Evolutionary conservation across 2,113 vertebrate species (phyloP).

Genomic region (Boulengeromyrus knoepffleri): DNA sequence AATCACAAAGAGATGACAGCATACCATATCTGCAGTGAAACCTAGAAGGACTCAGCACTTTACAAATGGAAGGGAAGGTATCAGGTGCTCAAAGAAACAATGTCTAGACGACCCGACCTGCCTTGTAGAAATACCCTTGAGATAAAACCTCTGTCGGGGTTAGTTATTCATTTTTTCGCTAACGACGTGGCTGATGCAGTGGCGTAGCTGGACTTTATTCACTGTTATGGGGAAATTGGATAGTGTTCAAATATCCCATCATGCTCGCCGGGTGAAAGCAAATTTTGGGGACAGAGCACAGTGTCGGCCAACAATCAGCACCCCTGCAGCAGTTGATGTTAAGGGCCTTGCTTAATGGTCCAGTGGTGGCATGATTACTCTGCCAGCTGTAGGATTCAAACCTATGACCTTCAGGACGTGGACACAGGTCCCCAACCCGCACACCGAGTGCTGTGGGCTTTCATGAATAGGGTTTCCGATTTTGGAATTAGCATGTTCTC

Average conservation of each 20-base stretch:
- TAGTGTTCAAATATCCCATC: neutral
- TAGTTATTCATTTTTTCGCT: neutral
- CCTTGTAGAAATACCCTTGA: neutral
- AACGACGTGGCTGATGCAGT: neutral
- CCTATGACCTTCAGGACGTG: neutral
- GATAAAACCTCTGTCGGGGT: neutral
- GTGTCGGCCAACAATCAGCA: neutral
- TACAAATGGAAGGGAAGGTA: neutral
- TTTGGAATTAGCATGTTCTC: neutral
- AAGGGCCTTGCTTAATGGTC: neutral
- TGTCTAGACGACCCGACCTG: neutral
- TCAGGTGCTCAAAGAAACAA: neutral
- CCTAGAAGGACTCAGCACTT: neutral
- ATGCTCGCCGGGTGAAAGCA: neutral
- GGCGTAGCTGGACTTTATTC: neutral
- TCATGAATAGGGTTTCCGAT: neutral
- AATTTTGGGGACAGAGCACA: neutral
- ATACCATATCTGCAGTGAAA: neutral
- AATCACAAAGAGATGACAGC: neutral
- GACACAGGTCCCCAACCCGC: neutral
- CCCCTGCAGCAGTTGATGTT: neutral
- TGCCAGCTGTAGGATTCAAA: neutral
- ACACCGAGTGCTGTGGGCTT: neutral
- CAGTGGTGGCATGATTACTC: neutral
- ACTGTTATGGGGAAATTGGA: neutral